These are phyloP conservation scores for Trinectes maculatus DNA, from an alignment of 2,113 vertebrate genomes.

Conservation along the genomic window DNA sequence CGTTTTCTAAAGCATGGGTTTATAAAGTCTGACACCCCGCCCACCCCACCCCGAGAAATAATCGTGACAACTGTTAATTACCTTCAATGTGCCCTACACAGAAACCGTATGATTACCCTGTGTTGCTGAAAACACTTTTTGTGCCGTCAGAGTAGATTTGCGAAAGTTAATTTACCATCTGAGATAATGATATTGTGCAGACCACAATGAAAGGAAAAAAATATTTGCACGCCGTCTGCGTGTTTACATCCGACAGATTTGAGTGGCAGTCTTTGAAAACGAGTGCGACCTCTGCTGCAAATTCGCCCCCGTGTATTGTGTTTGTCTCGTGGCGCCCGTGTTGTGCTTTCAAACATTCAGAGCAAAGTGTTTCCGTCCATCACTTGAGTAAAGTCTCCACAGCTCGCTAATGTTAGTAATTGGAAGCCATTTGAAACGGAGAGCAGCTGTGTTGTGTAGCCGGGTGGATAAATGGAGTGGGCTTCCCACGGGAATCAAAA, in stretches of 20 bases:
- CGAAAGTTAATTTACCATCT: not conserved
- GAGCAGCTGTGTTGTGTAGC: not conserved
- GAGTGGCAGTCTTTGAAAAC: not conserved
- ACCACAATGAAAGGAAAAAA: not conserved
- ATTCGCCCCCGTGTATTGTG: too few relatives aligned
- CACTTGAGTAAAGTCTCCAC: not conserved
- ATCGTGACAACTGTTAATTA: not conserved
- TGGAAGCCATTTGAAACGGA: not conserved
- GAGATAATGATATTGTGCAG: not conserved
- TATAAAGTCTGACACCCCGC: not conserved
- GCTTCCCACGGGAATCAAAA: slow-evolving; percentile 3
- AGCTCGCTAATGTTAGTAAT: not conserved
- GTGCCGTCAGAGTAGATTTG: too few relatives aligned
- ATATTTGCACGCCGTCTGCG: not conserved
- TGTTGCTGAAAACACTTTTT: not conserved
- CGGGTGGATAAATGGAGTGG: not conserved
- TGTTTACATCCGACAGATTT: not conserved
- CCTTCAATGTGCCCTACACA: too few relatives aligned
- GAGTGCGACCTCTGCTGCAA: not conserved
- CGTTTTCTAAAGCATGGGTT: not conserved
- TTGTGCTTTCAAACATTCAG: not conserved
- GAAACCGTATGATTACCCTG: too few relatives aligned
- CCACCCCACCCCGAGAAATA: too few relatives aligned
- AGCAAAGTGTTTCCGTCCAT: not conserved
- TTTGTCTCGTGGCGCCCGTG: not conserved